Base-by-base conservation (phyloP, 2,888 invertebrate species). In the Lepidocyrtinus sp. region DNA sequence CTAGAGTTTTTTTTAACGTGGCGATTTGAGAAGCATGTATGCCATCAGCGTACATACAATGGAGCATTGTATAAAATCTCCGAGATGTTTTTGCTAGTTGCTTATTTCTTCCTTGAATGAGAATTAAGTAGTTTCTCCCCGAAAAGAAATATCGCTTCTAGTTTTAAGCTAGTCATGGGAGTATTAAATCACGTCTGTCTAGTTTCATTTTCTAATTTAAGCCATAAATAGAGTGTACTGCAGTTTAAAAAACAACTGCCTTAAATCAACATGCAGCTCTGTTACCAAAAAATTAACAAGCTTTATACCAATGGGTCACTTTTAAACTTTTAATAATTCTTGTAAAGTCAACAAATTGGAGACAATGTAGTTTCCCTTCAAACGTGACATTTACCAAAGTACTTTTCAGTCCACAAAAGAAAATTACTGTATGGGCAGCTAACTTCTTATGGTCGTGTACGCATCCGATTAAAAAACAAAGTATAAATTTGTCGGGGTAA, bases 171-270 rank as follows among this genome's bases (percentile, higher is more conserved):
- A 81, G 71, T 81, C 81, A 81, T 75, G 75, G 62, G 27, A 67
- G 72, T 72, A 81, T 81, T 81, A 81, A 81, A 81, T 81, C 75
- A 81, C 81, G 81, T 24, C 62, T 75, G 70, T 75, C 59, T 59
- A 59, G 59, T 59, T n/a, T 21, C 7, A n/a, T 36, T 12, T 12
- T 12, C 5, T 36, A 36, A 36, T 5, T 36, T 36, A 36, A 36
- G 12, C 59, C 21, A 59, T 3, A 50, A 50, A 50, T 50, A 50
- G 17, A 17, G n/a, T n/a, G 50, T n/a, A 50, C 50, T 50, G 50
- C 50, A 50, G 12, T 50, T 50, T 50, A 36, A 7, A 50, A 50
- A 50, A 50, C 50, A 26, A 69, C 70, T 69, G 9, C 22, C 27
- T 27, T 62, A 36, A 12, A 59, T 59, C 7, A 19, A n/a, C n/a